Percentiles rank a stretch among this genome's conserved stretches.
phyloP scores from a whole-genome alignment of 2,797 vertebrate species.

The Xiphophorus birchmanni region DNA sequence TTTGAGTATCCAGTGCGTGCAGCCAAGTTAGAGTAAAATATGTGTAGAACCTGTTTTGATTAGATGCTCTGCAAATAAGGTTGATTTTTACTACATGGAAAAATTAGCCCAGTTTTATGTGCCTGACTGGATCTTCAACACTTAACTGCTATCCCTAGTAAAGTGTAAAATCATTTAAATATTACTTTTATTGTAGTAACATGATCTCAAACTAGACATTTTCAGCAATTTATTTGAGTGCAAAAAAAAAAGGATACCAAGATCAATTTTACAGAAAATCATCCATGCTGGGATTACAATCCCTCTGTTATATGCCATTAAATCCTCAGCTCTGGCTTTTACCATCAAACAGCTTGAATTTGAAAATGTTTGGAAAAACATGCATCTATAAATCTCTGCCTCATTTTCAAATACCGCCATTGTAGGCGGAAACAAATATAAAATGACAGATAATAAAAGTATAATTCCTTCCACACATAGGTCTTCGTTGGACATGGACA shows the following conservation, averaged over 20 bases:
- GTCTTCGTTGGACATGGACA: constrained; percentile 7
- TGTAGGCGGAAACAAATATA: neutral
- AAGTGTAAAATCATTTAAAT: neutral
- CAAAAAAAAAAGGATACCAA: neutral
- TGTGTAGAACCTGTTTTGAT: neutral
- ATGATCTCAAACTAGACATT: neutral
- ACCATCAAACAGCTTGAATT: neutral
- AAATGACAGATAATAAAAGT: constrained; percentile 4
- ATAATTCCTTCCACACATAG: neutral
- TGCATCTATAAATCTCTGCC: neutral
- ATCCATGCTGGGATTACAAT: neutral
- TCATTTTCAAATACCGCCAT: neutral
- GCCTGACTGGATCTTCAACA: neutral
- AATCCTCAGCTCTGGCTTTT: neutral
- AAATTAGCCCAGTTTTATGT: neutral
- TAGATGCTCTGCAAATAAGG: neutral
- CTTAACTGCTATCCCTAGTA: neutral
- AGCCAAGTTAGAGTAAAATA: neutral
- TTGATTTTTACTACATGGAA: neutral
- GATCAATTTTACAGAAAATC: neutral
- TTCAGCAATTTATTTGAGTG: neutral
- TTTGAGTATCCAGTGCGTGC: neutral
- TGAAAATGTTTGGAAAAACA: neutral
- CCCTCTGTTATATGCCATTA: neutral
- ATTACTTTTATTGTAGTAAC: neutral